Base-by-base conservation (phyloP, 2,888 invertebrate species). In the Tipula unca region DNA sequence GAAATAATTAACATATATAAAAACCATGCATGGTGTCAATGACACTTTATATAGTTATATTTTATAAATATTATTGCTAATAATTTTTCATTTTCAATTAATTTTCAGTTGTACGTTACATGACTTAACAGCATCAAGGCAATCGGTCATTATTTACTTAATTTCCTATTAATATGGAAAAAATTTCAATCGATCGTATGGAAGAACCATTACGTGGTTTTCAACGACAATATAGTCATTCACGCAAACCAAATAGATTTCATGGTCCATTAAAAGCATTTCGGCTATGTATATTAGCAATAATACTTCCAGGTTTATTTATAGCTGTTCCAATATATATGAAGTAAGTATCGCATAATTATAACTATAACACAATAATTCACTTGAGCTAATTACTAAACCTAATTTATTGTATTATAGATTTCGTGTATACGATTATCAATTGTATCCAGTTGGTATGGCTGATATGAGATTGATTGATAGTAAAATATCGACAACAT, bases 381-480 rank as follows among this genome's bases (percentile, higher is more conserved):
- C n/a, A 86, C 36, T 85, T 39, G 4, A 39, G 39, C 6, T 39
- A 39, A 39, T 8, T 36, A 39, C 6, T 13, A 39, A 39, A 39
- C 3, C 6, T 4, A 39, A 39, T 39, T 10, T 39, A 13, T 39
- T 39, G 39, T 6, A 32, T 6, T 90, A 0, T 89, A 92, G 92
- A 87, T 95, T 94, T 89, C 92, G 93, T 6, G 94, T 95, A 20
- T 95, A 93, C 89, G 93, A 93, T 17, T 93, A 94, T 5, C 94
- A 95, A 89, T 91, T 94, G 88, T 95, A 95, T 88, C 95, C 95
- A 0, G 91, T 95, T 89, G 94, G 94, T 29, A 93, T 94, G 90
- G 95, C 95, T 0, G 96, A 96, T 89, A 95, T 95, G 93, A 90
- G 95, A 86, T 91, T 95, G 86, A 92, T 95, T 87, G 95, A 95